Evolutionary conservation across 23 tunicate genomes (phyloP), one percentile per base, ranked within the genome.

Genomic region (Phallusia fumigata): DNA sequence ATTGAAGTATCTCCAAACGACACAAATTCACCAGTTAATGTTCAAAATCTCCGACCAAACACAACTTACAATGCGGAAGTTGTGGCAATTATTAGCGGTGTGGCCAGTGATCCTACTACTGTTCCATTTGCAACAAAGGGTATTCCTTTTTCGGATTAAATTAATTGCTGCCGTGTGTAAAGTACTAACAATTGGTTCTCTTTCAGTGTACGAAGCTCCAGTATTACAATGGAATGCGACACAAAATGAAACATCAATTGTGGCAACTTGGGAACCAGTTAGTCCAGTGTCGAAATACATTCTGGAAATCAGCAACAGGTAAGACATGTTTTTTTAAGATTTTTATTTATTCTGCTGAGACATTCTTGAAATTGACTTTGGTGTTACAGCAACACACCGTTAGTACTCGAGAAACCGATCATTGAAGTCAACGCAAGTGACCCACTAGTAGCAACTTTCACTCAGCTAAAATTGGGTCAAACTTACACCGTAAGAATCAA

Each of bases 181-280:
- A 21, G 26, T 16, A 13, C 26, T 58, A 58, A 22, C 13, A 21
- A 22, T 22, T 22, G 1, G 28, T 3, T 58, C 13, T 21, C 1
- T 58, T 58, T 13, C 11, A 58, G 69, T 16, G 1, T 58, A 58
- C 69, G 69, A 58, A 6, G 3, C 13, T n/a, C 36, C 83, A 15
- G 73, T 79, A 3, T 26, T 79, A 35, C 24, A n/a, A 22, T 26
- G 34, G 72, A 53, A 79, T 52, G 83, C 52, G 28, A 30, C 73
- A 18, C 34, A 52, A 31, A 31, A 31, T 65, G 52, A 79, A 19
- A 12, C 72, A 52, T 52, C 73, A 1, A 32, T 52, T 28, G 21
- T 52, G 1, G 83, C 52, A 34, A 79, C 83, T 51, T 79, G 83
- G 83, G 36, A 31, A 33, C 28, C 64, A 30, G 83, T 79, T 30